Conservation (phyloP, 2,797 vertebrate genomes). For the Xiphorhynchus erythropygius region DNA sequence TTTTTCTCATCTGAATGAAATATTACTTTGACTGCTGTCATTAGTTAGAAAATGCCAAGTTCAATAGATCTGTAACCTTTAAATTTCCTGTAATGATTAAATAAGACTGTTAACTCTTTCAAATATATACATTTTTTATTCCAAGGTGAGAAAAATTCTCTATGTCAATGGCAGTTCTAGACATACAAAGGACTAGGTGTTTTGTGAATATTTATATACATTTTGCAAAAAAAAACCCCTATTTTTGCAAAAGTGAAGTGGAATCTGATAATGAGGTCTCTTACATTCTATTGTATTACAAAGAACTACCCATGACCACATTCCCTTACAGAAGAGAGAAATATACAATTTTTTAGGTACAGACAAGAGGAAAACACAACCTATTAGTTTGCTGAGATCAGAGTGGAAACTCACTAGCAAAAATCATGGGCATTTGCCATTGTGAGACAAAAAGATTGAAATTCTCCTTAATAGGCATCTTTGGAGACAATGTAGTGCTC, state of each 20-base stretch:
- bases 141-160: background rate
- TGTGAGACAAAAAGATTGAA: background rate
- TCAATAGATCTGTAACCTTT: background rate
- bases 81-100: background rate
- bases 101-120: background rate
- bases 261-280: background rate
- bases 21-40: background rate
- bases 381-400: background rate
- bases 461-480: background rate
- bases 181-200: background rate
- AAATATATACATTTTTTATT: background rate
- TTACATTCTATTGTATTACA: background rate
- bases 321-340: background rate
- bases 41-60: background rate
- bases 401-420: background rate
- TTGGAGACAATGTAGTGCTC: accelerated
- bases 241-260: background rate
- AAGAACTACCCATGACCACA: background rate
- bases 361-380: background rate
- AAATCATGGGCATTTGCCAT: background rate
- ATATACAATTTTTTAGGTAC: background rate
- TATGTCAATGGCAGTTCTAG: background rate
- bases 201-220: background rate
- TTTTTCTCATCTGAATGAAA: background rate
- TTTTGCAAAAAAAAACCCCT: background rate